A percentile compares a stretch with the other conserved stretches of the same genome.
phyloP scores from a whole-genome alignment of 2,797 vertebrate species.

The Neosilurus mollespiculum region DNA sequence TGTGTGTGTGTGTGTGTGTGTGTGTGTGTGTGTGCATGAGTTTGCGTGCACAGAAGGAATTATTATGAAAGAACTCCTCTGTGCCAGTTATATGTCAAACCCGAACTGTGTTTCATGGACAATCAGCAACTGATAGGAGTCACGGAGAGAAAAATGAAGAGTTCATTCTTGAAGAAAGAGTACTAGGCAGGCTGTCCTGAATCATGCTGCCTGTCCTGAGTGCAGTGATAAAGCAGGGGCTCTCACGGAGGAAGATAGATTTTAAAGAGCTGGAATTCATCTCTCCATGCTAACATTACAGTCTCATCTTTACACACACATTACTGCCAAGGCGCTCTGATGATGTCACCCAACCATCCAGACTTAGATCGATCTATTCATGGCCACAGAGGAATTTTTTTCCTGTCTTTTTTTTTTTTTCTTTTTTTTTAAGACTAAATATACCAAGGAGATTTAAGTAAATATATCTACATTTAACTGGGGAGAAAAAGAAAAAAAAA shows the following conservation, averaged over 20 bases:
- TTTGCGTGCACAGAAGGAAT: constrained; percentile 21
- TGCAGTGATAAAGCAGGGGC: constrained; percentile 65
- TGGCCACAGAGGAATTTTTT: constrained; percentile 60
- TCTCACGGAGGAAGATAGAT: constrained; percentile 70
- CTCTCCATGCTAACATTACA: constrained; percentile 67
- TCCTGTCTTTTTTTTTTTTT: not conserved
- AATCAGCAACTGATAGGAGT: constrained; percentile 57
- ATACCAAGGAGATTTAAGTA: not conserved
- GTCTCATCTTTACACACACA: constrained; percentile 71
- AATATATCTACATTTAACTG: not conserved
- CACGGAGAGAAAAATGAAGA: constrained; percentile 43
- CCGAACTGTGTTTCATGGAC: constrained; percentile 33
- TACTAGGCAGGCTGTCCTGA: constrained; percentile 50
- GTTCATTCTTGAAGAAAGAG: constrained; percentile 21
- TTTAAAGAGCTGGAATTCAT: constrained; percentile 71
- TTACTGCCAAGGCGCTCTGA: constrained; percentile 69
- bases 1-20: too few relatives aligned
- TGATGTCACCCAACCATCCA: constrained; percentile 75
- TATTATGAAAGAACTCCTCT: constrained; percentile 24
- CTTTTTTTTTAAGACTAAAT: not conserved
- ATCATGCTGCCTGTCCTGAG: constrained; percentile 40
- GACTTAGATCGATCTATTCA: constrained; percentile 73
- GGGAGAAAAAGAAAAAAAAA: too few relatives aligned
- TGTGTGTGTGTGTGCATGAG: not conserved
- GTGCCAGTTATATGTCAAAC: constrained; percentile 48